phyloP scores from a whole-genome alignment of 1,140 invertebrate species.

The Amyelois transitella region DNA sequence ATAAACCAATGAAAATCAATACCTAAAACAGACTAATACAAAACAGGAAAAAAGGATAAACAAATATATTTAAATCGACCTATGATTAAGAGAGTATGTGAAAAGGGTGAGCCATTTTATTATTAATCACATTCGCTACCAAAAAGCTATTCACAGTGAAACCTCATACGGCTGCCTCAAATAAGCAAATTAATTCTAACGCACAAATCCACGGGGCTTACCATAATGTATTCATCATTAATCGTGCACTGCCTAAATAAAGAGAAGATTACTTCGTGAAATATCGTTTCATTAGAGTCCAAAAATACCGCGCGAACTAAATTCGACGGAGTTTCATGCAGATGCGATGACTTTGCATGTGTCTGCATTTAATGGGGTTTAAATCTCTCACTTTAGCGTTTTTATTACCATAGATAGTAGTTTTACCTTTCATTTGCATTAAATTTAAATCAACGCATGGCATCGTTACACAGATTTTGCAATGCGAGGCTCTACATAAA shows the following conservation, averaged over 20 bases:
- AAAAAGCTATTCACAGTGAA: neutral
- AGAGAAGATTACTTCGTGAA: neutral
- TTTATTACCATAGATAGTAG: neutral
- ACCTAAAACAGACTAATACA: too few species aligned
- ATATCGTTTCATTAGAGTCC: neutral
- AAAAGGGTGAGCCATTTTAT: neutral
- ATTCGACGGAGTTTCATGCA: slow-evolving; percentile 4
- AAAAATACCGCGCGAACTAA: neutral
- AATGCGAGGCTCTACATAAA: too few species aligned
- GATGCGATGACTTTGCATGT: slow-evolving; percentile 8
- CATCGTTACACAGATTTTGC: too few species aligned
- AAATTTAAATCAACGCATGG: neutral
- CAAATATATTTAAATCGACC: too few species aligned
- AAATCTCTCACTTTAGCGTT: neutral
- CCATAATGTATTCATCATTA: neutral
- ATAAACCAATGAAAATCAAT: too few species aligned
- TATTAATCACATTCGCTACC: neutral
- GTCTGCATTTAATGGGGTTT: slow-evolving; percentile 8
- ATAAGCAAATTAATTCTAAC: neutral
- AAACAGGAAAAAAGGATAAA: too few species aligned
- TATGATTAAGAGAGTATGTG: too few species aligned
- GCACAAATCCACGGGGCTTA: neutral
- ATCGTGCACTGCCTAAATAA: neutral
- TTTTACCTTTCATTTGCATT: neutral
- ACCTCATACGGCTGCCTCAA: neutral